phyloP scores from a whole-genome alignment of 2,888 invertebrate species.

The Ennomos fuscantarius region DNA sequence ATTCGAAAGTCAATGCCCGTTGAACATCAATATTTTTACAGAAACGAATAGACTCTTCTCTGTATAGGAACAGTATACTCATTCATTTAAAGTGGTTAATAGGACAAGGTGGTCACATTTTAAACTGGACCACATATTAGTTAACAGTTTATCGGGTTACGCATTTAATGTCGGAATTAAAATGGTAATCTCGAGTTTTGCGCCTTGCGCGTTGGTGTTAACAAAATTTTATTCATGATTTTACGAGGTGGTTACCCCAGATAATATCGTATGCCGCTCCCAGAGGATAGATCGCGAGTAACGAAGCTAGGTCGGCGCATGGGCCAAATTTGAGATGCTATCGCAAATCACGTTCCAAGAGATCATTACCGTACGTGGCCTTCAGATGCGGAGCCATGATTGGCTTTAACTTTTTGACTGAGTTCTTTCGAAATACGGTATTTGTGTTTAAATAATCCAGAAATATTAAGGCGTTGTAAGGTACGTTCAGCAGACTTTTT shows the following conservation, averaged over 20 bases:
- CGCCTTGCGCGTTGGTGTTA: constrained; percentile 42
- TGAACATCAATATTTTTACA: constrained; percentile 22
- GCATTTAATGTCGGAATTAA: constrained; percentile 56
- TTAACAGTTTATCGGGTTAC: constrained; percentile 44
- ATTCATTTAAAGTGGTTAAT: constrained; percentile 15
- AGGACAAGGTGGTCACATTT: constrained; percentile 20
- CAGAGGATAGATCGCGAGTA: constrained; percentile 36
- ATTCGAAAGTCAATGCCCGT: constrained; percentile 21
- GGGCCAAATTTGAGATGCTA: constrained; percentile 31
- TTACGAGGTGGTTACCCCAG: constrained; percentile 38
- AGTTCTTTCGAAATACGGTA: no score
- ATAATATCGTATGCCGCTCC: constrained; percentile 33
- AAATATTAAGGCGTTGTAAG: no score
- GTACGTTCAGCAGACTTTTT: no score
- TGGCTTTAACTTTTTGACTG: constrained; percentile 4
- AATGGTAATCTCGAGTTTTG: constrained; percentile 53
- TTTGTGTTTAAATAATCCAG: no score
- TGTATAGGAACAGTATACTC: constrained; percentile 12
- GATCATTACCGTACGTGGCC: constrained; percentile 30
- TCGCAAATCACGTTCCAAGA: constrained; percentile 37
- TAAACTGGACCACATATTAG: constrained; percentile 37
- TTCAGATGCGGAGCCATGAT: constrained; percentile 15
- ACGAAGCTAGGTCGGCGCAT: constrained; percentile 27
- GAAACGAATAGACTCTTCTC: constrained; percentile 6
- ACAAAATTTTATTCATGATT: constrained; percentile 43